Evolutionary conservation across 2,888 invertebrate genomes (phyloP).

Genomic region (Alloscopus bannaensis): DNA sequence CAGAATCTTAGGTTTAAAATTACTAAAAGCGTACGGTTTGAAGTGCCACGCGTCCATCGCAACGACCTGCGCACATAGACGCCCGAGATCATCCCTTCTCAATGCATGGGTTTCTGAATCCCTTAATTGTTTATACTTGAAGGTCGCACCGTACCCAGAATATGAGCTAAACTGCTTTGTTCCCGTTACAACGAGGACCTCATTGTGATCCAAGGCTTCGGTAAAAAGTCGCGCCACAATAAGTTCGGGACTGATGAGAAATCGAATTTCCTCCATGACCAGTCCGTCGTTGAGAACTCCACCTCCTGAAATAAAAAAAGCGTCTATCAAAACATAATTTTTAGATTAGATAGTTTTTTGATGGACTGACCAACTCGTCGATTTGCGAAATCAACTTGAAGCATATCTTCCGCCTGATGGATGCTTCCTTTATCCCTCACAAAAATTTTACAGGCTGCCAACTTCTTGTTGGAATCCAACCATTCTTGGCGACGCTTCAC

Average conservation of each 20-base stretch:
- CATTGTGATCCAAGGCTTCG: constrained; percentile 83
- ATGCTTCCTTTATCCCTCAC: constrained; percentile 83
- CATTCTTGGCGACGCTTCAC: not conserved
- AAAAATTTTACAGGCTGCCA: not conserved
- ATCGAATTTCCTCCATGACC: constrained; percentile 98
- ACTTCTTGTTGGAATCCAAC: not conserved
- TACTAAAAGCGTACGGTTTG: not conserved
- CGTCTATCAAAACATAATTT: too few relatives aligned
- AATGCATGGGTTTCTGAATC: not conserved
- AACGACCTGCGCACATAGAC: constrained; percentile 75
- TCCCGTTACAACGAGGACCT: constrained; percentile 85
- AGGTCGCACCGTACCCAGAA: constrained; percentile 76
- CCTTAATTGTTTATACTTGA: constrained; percentile 75
- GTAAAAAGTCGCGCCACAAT: constrained; percentile 90
- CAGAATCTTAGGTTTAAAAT: not conserved
- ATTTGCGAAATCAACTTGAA: constrained; percentile 98
- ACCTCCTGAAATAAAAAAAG: constrained; percentile 77
- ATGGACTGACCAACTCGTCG: constrained; percentile 86
- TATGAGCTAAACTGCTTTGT: constrained; percentile 76
- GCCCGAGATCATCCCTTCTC: constrained; percentile 7
- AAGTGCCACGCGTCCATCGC: constrained; percentile 77
- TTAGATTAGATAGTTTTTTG: too few relatives aligned
- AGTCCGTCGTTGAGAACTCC: constrained; percentile 93
- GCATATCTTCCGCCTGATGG: constrained; percentile 88
- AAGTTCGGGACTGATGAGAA: constrained; percentile 94